Evolutionary conservation across 2,797 vertebrate genomes (phyloP).

Genomic region (Tenualosa thibaudeaui): DNA sequence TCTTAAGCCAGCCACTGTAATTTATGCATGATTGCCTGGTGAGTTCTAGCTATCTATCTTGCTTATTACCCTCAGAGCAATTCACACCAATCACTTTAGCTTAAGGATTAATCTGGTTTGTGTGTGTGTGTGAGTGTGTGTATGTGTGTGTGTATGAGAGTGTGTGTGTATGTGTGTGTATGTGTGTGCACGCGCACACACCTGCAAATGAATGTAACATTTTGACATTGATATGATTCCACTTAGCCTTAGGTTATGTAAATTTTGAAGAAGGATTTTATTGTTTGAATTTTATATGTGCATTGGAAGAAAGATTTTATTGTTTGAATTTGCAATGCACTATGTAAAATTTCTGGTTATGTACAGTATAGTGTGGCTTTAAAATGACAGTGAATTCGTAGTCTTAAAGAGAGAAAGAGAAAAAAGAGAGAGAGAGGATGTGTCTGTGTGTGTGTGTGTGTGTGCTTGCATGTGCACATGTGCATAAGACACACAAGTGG

Average conservation of each 20-base stretch:
- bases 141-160: not conserved
- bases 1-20: slow-evolving; percentile 73
- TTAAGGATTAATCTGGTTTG: slow-evolving; percentile 73
- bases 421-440: too few species aligned
- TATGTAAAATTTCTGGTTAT: not conserved
- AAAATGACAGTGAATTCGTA: not conserved
- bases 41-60: slow-evolving; percentile 76
- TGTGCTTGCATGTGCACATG: not conserved
- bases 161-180: not conserved
- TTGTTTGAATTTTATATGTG: not conserved
- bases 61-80: slow-evolving; percentile 75
- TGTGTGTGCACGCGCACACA: not conserved
- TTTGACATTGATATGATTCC: slow-evolving; percentile 27
- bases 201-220: not conserved
- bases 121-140: slow-evolving; percentile 7
- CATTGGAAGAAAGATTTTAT: not conserved
- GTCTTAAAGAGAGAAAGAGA: not conserved
- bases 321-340: not conserved
- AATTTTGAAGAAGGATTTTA: not conserved
- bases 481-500: not conserved
- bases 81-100: slow-evolving; percentile 73
- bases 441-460: not conserved
- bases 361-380: not conserved
- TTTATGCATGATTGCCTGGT: slow-evolving; percentile 79
- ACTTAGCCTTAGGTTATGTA: not conserved